These are phyloP conservation scores for Pyrgilauda ruficollis DNA, from an alignment of 2,113 vertebrate genomes.

Conservation along the genomic window DNA sequence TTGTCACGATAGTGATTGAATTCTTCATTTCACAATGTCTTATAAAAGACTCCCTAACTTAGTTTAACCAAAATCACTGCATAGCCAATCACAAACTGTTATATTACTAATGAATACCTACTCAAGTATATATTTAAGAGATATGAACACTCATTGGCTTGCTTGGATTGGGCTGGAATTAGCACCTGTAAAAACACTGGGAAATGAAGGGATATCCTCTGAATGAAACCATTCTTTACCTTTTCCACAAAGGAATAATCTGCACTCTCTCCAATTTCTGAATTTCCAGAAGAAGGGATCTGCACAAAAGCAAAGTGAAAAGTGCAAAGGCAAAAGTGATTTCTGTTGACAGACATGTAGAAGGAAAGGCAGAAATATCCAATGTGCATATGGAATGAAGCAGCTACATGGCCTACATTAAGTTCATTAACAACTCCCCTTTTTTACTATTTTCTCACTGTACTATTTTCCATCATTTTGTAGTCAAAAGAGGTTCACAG, in stretches of 20 bases:
- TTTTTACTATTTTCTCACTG: neutral
- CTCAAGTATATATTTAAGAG: neutral
- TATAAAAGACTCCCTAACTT: neutral
- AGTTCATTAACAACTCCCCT: neutral
- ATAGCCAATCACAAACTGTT: neutral
- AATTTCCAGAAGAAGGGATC: slow-evolving; percentile 20
- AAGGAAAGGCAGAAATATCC: neutral
- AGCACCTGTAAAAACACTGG: neutral
- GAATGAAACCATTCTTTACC: neutral
- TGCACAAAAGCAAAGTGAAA: slow-evolving; percentile 31
- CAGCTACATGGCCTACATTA: neutral
- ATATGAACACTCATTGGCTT: neutral
- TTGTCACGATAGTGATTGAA: neutral
- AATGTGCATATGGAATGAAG: neutral
- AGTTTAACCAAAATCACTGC: neutral
- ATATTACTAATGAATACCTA: neutral
- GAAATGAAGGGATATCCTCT: neutral
- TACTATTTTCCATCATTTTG: neutral
- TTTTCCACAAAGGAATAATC: slow-evolving; percentile 20
- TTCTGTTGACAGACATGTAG: neutral
- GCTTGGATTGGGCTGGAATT: neutral
- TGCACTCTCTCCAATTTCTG: neutral
- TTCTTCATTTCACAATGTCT: neutral
- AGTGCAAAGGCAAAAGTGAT: neutral
- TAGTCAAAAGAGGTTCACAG: neutral